Evolutionary conservation across 2,113 vertebrate genomes (phyloP), one percentile per base, ranked within the genome.

Genomic region (Cettia cetti): DNA sequence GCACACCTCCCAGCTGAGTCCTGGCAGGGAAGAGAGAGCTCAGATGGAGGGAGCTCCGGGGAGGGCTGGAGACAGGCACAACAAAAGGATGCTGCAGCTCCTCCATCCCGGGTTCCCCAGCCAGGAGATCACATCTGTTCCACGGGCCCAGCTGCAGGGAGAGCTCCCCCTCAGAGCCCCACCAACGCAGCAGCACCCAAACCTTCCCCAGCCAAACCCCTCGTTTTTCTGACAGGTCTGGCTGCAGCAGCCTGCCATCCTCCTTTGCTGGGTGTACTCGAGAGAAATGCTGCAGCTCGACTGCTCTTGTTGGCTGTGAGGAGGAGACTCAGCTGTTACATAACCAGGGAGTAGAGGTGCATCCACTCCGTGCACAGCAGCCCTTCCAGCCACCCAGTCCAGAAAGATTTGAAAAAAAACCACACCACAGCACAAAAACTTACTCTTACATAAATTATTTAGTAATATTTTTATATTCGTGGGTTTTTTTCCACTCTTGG

Each of bases 91-190:
- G 81, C 89, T 91, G 94, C 87, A 74, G 87, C 79, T 82, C 74
- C 89, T 92, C 64, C 4, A 63, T 50, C 70, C 9, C 69, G 26
- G 88, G 63, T 80, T 82, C 82, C 84, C 45, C 90, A 56, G 94
- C 82, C 95, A 85, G 92, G 90, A 85, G 90, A 80, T 65, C 88
- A 5, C 45, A n/a, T 87, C 88, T 80, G 68, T 56, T 95, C 88
- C 90, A 50, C 0, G 0, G 89, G 93, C 93, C 64, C 35, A 4
- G 10, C 93, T 86, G 83, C 87, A 31, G 93, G 92, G 56, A 59
- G 60, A 90, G 37, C 92, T 93, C 57, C 27, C 37, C 37, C 76
- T 69, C 33, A 1, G 31, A 10, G 3, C 33, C 9, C 72, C 85
- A 15, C 75, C 11, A 69, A 44, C 1, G 11, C 93, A 93, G 52